Evolutionary conservation across 2,888 invertebrate genomes (phyloP), one percentile per base, ranked within the genome.

Genomic region (Danaus chrysippus): DNA sequence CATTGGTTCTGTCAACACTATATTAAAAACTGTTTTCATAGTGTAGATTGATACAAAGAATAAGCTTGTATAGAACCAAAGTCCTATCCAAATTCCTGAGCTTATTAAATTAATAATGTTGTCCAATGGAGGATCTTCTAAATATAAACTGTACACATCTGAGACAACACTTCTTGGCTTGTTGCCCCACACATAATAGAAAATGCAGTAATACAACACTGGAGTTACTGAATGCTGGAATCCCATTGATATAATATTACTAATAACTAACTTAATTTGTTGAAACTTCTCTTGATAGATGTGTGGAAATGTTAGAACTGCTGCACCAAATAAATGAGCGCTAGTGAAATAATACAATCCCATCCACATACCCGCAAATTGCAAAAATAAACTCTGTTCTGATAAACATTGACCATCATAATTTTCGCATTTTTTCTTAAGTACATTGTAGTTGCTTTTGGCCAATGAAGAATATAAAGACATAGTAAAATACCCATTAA

Each of bases 31-130:
- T 56, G 93, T 90, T 73, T 93, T 92, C 93, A 95, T 94, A 8
- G 93, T 91, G 73, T 94, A 93, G 81, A 95, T 93, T 54, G 94
- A 95, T 66, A 95, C 91, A 61, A 94, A 90, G 71, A 95, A 95
- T 63, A 95, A 87, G 44, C 94, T 92, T 9, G 93, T 92, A 68
- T 95, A 93, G 55, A 95, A 84, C 95, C 95, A 96, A 2, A 93
- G 84, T 54, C 94, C 93, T 67, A 94, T 87, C 71, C 94, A 82
- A 71, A 95, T 81, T 11, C 90, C 84, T 41, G 92, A 79, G 43
- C 81, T 79, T 10, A 92, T 64, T 41, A 93, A 72, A 69, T 89
- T 91, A 5, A 90, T 72, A 42, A 93, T 68, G 65, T 86, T 87
- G 70, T 92, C 90, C 53, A 93, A 73, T 10, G 92, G 88, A 58